Conservation (phyloP, 2,113 vertebrate genomes). For the Centropus unirufus region DNA sequence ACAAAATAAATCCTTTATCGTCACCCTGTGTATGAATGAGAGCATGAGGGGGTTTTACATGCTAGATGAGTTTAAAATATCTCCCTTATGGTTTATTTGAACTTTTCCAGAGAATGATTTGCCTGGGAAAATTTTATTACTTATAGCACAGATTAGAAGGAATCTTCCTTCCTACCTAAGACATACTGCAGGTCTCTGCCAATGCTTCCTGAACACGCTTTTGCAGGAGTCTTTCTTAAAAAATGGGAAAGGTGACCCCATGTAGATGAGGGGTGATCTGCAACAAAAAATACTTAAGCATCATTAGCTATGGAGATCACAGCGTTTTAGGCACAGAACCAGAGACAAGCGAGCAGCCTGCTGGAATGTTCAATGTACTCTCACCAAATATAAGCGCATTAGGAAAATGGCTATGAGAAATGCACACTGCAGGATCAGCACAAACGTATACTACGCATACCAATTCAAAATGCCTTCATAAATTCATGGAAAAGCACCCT, state of each 20-base stretch:
- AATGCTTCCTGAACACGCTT: neutral
- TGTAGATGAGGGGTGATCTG: conserved; percentile 13
- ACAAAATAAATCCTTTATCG: conserved; percentile 29
- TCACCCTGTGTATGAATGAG: neutral
- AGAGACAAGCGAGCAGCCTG: neutral
- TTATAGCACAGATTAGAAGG: conserved; percentile 7
- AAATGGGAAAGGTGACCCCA: conserved; percentile 54
- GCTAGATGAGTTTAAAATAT: conserved; percentile 9
- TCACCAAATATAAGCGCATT: neutral
- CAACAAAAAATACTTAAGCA: conserved; percentile 42
- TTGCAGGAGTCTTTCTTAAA: conserved; percentile 11
- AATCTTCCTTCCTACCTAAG: neutral
- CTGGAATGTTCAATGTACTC: conserved; percentile 16
- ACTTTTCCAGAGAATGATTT: conserved; percentile 38
- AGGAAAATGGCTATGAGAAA: conserved; percentile 3
- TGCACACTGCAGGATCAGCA: conserved; percentile 9
- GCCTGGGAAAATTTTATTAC: conserved; percentile 38
- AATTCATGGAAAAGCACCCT: conserved; percentile 17
- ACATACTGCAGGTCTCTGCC: neutral
- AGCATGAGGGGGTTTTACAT: conserved; percentile 1
- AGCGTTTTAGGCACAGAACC: conserved; percentile 21
- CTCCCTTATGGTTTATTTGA: conserved; percentile 31
- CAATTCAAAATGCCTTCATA: conserved; percentile 7
- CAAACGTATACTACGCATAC: neutral
- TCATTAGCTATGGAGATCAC: conserved; percentile 53